Base-by-base conservation (phyloP, 2,113 vertebrate genomes). In the Dipodomys spectabilis region DNA sequence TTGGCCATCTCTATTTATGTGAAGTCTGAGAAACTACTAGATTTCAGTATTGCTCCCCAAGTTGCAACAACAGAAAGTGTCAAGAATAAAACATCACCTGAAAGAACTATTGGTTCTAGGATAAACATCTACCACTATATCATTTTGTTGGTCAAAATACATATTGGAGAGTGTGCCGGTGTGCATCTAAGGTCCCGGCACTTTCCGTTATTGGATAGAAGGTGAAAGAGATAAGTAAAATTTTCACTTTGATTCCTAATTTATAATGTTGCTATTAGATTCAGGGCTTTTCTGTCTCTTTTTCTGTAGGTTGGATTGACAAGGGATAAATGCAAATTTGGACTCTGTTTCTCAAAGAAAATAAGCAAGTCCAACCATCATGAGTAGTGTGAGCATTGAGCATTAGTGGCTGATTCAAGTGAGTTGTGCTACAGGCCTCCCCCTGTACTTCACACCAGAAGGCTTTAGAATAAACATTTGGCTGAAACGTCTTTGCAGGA, bases 401-500 rank as follows among this genome's bases (percentile, higher is more conserved):
- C 44, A 13, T 77, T 27, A 79, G 39, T 16, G 10, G 15, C n/a
- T 64, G 62, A 71, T 82, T 88, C 62, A 75, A 27, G 23, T 35
- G n/a, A 20, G 15, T 25, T 82, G 78, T 79, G 86, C 27, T 20
- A 30, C 28, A 74, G 90, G 15, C 44, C 22, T 92, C 67, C 83
- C 80, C 28, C 71, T 82, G 78, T 74, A 92, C 28, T 90, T 95
- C 88, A 90, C 84, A 94, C 82, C 96, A 96, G 94, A 96, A 96
- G 92, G 95, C 75, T 95, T 86, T 60, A 86, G 75, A 92, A 81
- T 93, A 94, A 97, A 95, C 94, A 96, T 90, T 97, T 96, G 95
- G 90, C 94, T 88, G 53, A 28, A 85, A 69, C 4, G 2, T 94
- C 87, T 65, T 94, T 73, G 13, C n/a, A 91, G 87, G 93, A 32